Base-by-base conservation (phyloP, 1,140 invertebrate species). In the Drosophila triauraria region DNA sequence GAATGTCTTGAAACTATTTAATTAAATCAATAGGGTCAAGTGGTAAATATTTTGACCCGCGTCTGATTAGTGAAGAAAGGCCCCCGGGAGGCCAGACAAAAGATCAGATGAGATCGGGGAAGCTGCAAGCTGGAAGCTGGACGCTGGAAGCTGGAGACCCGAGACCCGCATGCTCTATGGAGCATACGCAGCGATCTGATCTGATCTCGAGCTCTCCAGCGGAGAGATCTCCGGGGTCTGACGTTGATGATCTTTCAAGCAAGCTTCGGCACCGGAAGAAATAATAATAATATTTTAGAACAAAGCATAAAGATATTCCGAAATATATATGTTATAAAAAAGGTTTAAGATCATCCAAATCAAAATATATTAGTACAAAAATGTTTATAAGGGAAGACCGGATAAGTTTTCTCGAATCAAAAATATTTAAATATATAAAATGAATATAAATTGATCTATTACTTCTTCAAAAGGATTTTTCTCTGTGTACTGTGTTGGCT, bases 21-120 rank as follows among this genome's bases (percentile, higher is more conserved):
- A 92, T 92, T 92, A 92, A 92, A 92, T 92, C 91, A 92, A 92
- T 92, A 80, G 91, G 91, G 91, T 92, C 91, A 92, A 92, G 91
- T 92, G 91, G 91, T 92, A 92, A 92, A 92, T 92, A 92, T 92
- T 92, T 92, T 92, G 91, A 92, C 91, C 91, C 88, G 82, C 91
- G 91, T 87, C 87, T 92, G 84, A 92, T 92, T 92, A 92, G 82
- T 80, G 63, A 84, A 76, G 64, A 80, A 77, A 78, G 75, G 46
- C 44, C 67, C 44, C 43, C 38, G 40, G 56, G 69, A 35, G 48
- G 69, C 56, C 69, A 79, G 56, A 79, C 76, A 67, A 79, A 72
- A 74, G 69, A 71, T 71, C 69, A 30, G 50, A 68, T 65, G 13
- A 23, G 38, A 64, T 43, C 50, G 62, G 57, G 63, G 23, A 53